These are phyloP conservation scores for Hormiphora californensis DNA, from an alignment of 37 sponge, comb jelly and placozoan genomes.

Conservation along the genomic window DNA sequence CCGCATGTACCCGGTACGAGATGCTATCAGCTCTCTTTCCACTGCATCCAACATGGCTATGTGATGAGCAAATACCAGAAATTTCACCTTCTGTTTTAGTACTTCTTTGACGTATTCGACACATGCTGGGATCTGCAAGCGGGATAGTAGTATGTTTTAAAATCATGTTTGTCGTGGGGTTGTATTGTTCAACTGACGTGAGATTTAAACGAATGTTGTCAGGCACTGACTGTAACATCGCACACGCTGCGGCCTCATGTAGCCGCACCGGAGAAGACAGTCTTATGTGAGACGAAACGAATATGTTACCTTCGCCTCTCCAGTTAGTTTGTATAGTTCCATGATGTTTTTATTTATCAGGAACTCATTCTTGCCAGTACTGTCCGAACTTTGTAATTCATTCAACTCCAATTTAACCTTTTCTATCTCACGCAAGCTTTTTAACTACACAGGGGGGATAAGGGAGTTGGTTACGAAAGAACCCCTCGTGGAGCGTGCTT, in stretches of 20 bases:
- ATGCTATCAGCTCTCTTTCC: constrained; percentile 1
- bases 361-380: neutral
- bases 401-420: neutral
- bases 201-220: too few species aligned
- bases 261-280: too few species aligned
- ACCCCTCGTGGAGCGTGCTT: too few species aligned
- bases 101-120: constrained; percentile 43
- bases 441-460: too few species aligned
- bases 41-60: constrained; percentile 28
- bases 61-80: constrained; percentile 47
- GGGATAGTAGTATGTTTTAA: too few species aligned
- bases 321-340: constrained; percentile 14
- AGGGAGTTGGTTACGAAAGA: too few species aligned
- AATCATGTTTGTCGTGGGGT: too few species aligned
- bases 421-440: too few species aligned
- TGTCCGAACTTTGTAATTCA: neutral
- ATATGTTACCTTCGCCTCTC: neutral
- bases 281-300: too few species aligned
- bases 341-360: neutral
- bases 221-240: too few species aligned
- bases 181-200: too few species aligned
- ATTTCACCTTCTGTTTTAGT: constrained; percentile 14
- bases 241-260: too few species aligned
- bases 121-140: constrained; percentile 28
- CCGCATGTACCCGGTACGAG: neutral